Conservation (phyloP, 2,888 invertebrate genomes). For the Catotricha subobsoleta region DNA sequence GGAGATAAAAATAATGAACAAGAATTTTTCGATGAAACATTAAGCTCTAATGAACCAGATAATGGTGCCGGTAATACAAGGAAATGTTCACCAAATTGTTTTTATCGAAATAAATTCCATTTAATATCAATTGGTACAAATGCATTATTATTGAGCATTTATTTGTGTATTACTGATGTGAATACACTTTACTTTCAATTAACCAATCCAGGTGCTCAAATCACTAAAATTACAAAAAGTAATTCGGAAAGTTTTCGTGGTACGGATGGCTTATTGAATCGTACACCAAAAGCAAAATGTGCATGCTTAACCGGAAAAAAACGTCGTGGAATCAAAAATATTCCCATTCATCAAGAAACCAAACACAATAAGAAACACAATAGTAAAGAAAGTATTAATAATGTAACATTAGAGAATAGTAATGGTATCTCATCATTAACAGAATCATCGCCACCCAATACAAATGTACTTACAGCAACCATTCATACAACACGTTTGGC, state of each 20-base stretch:
- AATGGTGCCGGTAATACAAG: background rate
- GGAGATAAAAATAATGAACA: background rate
- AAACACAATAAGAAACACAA: background rate
- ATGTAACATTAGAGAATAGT: background rate
- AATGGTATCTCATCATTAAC: background rate
- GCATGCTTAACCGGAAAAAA: background rate
- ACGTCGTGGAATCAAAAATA: background rate
- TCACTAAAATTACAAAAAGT: background rate
- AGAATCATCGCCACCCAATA: background rate
- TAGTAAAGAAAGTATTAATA: background rate
- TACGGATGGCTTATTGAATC: background rate
- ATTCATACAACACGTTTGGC: constrained; percentile 22
- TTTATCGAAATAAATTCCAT: constrained; percentile 15
- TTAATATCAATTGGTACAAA: constrained; percentile 27
- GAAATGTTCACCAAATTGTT: background rate
- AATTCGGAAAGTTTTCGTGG: background rate
- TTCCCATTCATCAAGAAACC: background rate
- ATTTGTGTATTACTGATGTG: constrained; percentile 19
- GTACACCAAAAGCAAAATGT: background rate
- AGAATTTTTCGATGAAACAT: too few species aligned
- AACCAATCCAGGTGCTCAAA: constrained; percentile 3
- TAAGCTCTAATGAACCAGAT: background rate
- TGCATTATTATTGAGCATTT: constrained; percentile 24
- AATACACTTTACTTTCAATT: constrained; percentile 7
- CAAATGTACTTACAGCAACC: background rate